These are phyloP conservation scores for Megastigmus dorsalis DNA, from an alignment of 2,888 invertebrate genomes.

Conservation along the genomic window DNA sequence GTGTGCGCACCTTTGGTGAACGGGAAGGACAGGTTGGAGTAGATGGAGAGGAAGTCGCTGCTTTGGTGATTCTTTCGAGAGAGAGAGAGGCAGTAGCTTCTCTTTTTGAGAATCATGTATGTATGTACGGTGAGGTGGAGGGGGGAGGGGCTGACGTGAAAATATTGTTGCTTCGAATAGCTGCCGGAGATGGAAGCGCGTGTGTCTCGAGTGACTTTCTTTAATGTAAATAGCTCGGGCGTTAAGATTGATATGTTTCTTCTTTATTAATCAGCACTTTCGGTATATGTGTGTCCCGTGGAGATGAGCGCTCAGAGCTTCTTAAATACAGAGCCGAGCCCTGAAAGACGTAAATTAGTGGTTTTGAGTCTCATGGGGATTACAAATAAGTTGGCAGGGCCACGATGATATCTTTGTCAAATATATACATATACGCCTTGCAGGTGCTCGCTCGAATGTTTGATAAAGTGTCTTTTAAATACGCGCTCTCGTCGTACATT, in stretches of 20 bases:
- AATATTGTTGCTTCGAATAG: conserved; percentile 41
- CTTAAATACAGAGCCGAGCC: background rate
- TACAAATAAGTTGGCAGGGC: background rate
- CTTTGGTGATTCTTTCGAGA: conserved; percentile 20
- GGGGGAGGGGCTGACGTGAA: conserved; percentile 40
- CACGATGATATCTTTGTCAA: too few relatives aligned
- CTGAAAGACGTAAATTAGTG: conserved; percentile 37
- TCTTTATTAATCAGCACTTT: conserved; percentile 47
- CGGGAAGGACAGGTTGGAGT: conserved; percentile 15
- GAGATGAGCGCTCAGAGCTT: too few relatives aligned
- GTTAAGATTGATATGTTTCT: conserved; percentile 37
- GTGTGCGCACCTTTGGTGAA: background rate
- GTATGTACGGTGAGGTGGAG: too few relatives aligned
- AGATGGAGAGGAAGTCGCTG: background rate
- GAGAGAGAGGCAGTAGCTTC: background rate
- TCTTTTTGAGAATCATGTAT: conserved; percentile 30
- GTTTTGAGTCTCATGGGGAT: conserved; percentile 12
- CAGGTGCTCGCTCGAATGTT: too few relatives aligned
- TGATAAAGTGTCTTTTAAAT: too few relatives aligned
- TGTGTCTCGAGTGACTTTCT: conserved; percentile 40
- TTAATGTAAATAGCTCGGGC: conserved; percentile 21
- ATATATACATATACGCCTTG: too few relatives aligned
- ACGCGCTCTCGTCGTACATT: too few relatives aligned
- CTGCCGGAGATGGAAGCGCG: conserved; percentile 13
- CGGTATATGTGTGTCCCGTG: too few relatives aligned